Conservation (phyloP, 2,797 vertebrate genomes). For the Columba guinea region DNA sequence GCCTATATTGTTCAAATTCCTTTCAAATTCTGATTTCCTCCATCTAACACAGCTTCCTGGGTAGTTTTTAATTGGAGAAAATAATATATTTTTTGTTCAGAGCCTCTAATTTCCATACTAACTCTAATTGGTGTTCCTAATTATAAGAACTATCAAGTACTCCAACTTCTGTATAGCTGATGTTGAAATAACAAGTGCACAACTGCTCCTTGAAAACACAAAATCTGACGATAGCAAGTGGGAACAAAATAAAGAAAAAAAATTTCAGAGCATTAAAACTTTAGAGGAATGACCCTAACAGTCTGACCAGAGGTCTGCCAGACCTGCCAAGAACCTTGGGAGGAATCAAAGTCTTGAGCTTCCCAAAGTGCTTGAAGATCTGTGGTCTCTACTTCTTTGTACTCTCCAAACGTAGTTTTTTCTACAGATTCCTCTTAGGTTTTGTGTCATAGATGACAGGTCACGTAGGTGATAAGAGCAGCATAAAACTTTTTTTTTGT, state of each 20-base stretch:
- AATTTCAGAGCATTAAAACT: background rate
- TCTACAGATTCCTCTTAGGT: background rate
- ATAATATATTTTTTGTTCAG: background rate
- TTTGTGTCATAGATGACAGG: background rate
- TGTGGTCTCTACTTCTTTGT: background rate
- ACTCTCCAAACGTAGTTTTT: background rate
- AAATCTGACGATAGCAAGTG: background rate
- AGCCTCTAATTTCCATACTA: background rate
- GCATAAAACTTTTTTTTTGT: background rate
- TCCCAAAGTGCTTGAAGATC: background rate
- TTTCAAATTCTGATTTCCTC: background rate
- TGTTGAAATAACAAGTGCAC: background rate
- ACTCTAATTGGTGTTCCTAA: background rate
- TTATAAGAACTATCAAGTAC: background rate
- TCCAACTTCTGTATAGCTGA: background rate
- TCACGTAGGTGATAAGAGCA: background rate
- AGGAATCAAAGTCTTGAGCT: background rate
- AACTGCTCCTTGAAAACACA: background rate
- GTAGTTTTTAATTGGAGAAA: background rate
- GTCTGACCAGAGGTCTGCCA: background rate
- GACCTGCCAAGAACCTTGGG: rapidly evolving
- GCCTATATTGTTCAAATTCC: background rate
- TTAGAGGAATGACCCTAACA: background rate
- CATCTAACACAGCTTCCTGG: background rate
- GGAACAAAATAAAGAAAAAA: background rate